Conservation (phyloP, 2,888 invertebrate genomes). For the Syrphus vitripennis region DNA sequence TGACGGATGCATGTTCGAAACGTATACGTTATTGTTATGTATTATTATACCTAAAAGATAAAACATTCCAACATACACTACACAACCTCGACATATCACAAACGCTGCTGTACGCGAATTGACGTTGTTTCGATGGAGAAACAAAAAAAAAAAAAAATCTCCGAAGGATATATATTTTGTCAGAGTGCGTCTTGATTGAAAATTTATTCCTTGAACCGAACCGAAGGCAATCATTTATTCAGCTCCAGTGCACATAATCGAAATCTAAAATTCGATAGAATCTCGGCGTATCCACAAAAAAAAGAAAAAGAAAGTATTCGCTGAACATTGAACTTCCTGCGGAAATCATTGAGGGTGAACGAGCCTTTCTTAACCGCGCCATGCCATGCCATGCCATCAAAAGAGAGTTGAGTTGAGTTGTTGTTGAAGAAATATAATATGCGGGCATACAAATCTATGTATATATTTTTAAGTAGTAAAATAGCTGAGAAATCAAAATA, state of each 20-base stretch:
- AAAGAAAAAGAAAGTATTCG: slow-evolving; percentile 3
- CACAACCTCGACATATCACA: background rate
- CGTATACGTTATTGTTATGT: slow-evolving; percentile 18
- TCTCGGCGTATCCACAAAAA: slow-evolving; percentile 31
- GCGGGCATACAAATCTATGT: background rate
- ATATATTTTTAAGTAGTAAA: slow-evolving; percentile 22
- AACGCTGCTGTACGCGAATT: slow-evolving; percentile 31
- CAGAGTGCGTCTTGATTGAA: slow-evolving; percentile 67
- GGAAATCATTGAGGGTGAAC: slow-evolving; percentile 60
- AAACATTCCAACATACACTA: slow-evolving; percentile 36
- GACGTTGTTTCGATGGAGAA: slow-evolving; percentile 12
- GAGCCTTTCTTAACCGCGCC: slow-evolving; percentile 19
- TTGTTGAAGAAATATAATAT: slow-evolving; percentile 22
- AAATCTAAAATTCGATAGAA: slow-evolving; percentile 71
- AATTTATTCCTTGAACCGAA: slow-evolving; percentile 71
- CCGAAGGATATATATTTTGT: slow-evolving; percentile 53
- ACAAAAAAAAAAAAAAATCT: slow-evolving; percentile 22
- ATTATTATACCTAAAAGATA: slow-evolving; percentile 53
- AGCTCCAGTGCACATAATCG: slow-evolving; percentile 66
- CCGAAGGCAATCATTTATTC: slow-evolving; percentile 70
- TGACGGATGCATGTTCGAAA: slow-evolving; percentile 41
- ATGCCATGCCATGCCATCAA: too few relatives aligned
- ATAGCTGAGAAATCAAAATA: slow-evolving; percentile 30
- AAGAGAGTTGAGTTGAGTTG: background rate
- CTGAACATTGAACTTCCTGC: slow-evolving; percentile 62